A percentile compares a stretch with the other conserved stretches of the same genome.
Conservation (phyloP, 2,888 invertebrate species). For the Stegophylla sp. region DNA sequence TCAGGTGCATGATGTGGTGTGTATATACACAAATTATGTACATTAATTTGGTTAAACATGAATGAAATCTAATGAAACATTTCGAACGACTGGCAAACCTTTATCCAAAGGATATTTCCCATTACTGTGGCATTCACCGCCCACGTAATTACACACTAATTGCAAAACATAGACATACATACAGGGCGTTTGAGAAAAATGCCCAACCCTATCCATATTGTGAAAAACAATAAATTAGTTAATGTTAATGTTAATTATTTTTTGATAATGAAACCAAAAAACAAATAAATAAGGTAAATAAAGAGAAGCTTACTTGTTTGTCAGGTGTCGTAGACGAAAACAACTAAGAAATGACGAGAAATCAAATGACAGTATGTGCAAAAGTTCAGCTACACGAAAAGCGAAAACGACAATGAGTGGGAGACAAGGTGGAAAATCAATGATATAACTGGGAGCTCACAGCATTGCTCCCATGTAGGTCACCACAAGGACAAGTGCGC, state of each 20-base stretch:
- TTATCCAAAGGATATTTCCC: background rate
- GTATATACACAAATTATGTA: background rate
- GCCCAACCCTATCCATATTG: background rate
- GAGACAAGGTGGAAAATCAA: slow-evolving; percentile 44
- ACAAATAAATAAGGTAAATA: background rate
- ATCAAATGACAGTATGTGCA: background rate
- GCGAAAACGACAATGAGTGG: background rate
- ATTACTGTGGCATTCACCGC: background rate
- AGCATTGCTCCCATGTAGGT: slow-evolving; percentile 36
- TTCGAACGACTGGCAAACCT: background rate
- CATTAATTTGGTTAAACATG: background rate
- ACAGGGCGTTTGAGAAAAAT: background rate
- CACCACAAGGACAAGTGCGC: slow-evolving; percentile 31
- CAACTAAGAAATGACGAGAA: background rate
- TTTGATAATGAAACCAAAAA: background rate
- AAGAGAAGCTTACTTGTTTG: slow-evolving; percentile 15
- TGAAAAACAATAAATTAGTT: background rate
- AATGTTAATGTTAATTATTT: background rate
- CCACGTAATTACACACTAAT: background rate
- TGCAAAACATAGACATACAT: background rate
- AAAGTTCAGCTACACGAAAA: background rate
- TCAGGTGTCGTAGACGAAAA: background rate
- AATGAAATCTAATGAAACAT: background rate
- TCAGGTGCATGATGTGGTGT: background rate
- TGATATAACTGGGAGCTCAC: background rate